phyloP scores from a whole-genome alignment of 1,140 invertebrate genomes.

The Rhyacophila brunnea region DNA sequence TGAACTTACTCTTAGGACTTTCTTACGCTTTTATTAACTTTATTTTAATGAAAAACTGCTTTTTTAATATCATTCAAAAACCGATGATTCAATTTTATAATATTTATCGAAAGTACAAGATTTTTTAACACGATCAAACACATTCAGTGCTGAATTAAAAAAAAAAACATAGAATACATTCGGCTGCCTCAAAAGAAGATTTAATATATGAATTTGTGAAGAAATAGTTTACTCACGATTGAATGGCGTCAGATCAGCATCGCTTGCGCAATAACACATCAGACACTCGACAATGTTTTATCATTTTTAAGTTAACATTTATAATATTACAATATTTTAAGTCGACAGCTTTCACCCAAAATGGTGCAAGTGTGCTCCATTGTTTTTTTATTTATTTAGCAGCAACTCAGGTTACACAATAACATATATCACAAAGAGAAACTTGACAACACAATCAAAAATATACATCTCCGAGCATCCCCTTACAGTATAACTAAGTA shows the following conservation, averaged over 20 bases:
- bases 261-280: no score
- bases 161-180: no score
- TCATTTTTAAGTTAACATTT: slow-evolving; percentile 22
- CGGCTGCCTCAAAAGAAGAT: no score
- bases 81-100: slow-evolving; percentile 2
- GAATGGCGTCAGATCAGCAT: no score
- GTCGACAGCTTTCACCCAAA: slow-evolving; percentile 25
- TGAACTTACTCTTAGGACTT: slow-evolving; percentile 20
- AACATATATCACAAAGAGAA: not conserved
- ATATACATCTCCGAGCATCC: not conserved
- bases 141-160: not conserved
- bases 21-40: slow-evolving; percentile 5
- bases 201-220: no score
- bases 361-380: slow-evolving; percentile 29
- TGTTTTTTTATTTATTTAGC: slow-evolving; percentile 5
- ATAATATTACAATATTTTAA: slow-evolving; percentile 14
- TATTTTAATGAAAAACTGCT: slow-evolving; percentile 17
- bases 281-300: no score
- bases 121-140: not conserved
- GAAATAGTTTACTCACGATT: no score
- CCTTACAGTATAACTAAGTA: slow-evolving; percentile 1
- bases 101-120: not conserved
- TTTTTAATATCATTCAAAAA: slow-evolving; percentile 4
- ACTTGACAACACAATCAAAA: not conserved
- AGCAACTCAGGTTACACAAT: slow-evolving; percentile 16